Evolutionary conservation across 2,888 invertebrate species (phyloP).

Genomic region (Drosophila multiciliata): DNA sequence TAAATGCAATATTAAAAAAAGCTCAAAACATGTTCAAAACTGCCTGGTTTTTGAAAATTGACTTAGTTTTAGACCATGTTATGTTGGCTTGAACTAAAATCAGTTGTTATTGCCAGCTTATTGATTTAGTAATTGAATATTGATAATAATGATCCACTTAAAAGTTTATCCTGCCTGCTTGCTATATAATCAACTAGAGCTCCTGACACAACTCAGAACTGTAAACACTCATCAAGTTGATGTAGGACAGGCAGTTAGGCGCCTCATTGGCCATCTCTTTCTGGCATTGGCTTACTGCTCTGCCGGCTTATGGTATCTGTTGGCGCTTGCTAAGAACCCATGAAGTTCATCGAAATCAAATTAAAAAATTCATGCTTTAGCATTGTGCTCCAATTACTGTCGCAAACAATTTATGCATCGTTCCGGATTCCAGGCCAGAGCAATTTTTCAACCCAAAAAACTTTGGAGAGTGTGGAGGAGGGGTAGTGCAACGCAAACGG

Average conservation of each 20-base stretch:
- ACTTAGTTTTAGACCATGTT: neutral
- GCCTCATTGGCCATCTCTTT: constrained; percentile 11
- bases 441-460: constrained; percentile 71
- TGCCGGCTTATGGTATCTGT: constrained; percentile 5
- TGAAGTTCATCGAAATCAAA: constrained; percentile 64
- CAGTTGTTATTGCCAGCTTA: neutral
- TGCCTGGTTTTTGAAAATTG: neutral
- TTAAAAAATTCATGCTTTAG: constrained; percentile 78
- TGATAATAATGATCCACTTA: constrained; percentile 12
- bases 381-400: constrained; percentile 79
- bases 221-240: neutral
- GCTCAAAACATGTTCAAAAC: neutral
- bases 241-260: constrained; percentile 7
- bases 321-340: neutral
- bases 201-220: constrained; percentile 12
- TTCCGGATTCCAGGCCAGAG: constrained; percentile 28
- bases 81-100: neutral
- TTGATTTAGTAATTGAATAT: constrained; percentile 2
- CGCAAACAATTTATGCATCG: constrained; percentile 70
- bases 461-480: constrained; percentile 29
- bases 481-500: constrained; percentile 35
- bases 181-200: neutral
- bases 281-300: neutral
- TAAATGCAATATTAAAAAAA: neutral
- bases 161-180: constrained; percentile 6